Conservation (phyloP, 1,140 invertebrate genomes). For the Camponotus floridanus region DNA sequence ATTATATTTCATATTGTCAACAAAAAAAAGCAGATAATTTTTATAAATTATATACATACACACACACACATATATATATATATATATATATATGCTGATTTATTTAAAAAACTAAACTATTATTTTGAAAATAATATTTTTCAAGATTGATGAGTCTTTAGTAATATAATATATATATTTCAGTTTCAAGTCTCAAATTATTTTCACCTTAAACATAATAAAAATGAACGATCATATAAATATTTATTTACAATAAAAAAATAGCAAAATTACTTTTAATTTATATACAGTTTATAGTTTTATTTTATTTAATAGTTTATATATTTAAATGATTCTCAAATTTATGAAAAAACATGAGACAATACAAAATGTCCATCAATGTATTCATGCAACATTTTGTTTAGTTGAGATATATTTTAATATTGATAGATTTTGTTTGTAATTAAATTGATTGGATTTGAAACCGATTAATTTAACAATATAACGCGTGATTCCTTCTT, state of each 20-base stretch:
- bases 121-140: constrained; percentile 8
- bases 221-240: constrained; percentile 21
- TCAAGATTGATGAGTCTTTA: background rate
- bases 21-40: background rate
- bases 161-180: constrained; percentile 12
- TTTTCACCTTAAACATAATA: constrained; percentile 7
- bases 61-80: background rate
- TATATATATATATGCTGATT: constrained; percentile 22
- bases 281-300: background rate
- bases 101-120: constrained; percentile 20
- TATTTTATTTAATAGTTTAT: constrained; percentile 5
- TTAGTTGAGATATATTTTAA: constrained; percentile 1
- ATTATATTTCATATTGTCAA: constrained; percentile 20
- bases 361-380: constrained; percentile 7
- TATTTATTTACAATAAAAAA: constrained; percentile 22
- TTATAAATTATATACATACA: background rate
- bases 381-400: constrained; percentile 9
- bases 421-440: background rate
- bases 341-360: background rate
- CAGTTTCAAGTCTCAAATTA: background rate
- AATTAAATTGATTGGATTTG: background rate
- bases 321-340: background rate
- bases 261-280: background rate
- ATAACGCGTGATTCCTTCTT: background rate
- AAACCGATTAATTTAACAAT: background rate